Evolutionary conservation across 2,888 invertebrate genomes (phyloP), one percentile per base, ranked within the genome.

Genomic region (Heliconius ismenius): DNA sequence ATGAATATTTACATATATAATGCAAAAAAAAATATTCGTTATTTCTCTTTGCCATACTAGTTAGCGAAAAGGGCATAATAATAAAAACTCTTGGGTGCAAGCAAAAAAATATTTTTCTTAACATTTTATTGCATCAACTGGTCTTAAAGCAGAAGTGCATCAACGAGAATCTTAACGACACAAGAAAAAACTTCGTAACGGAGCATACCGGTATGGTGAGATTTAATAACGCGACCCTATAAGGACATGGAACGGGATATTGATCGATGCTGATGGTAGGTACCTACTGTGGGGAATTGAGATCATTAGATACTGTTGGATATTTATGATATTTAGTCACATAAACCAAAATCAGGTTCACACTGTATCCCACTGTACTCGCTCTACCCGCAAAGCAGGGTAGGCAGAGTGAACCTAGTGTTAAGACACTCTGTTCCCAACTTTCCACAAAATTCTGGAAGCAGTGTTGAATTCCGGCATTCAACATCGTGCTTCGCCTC

Each of bases 171-270:
- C 64, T 76, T 75, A 63, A 64, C 70, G 62, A 70, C 58, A 67
- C 49, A 67, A 73, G 72, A 78, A 78, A n/a, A 78, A 75, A 75
- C 65, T 49, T 70, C 60, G 75, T 75, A 80, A 79, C 92, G 92
- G 92, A 84, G 81, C 84, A 79, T 81, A 86, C 92, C 86, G 86
- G 90, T 91, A 92, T 88, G 90, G 92, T 84, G 82, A 87, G 91
- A 90, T 91, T 92, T 91, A 92, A 93, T 92, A 91, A 90, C 87
- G 86, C 81, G 73, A 76, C 90, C 89, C 84, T 90, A 90, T 88
- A 92, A 85, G 91, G 92, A 75, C 75, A 32, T 65, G 65, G 32
- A 74, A 77, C 79, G 73, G 78, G 75, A 73, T 69, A 78, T 76
- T 65, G 78, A 68, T 84, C 83, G 84, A 86, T 84, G 86, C 86